Evolutionary conservation across 2,888 invertebrate species (phyloP).

Genomic region (Mimachlamys varia): DNA sequence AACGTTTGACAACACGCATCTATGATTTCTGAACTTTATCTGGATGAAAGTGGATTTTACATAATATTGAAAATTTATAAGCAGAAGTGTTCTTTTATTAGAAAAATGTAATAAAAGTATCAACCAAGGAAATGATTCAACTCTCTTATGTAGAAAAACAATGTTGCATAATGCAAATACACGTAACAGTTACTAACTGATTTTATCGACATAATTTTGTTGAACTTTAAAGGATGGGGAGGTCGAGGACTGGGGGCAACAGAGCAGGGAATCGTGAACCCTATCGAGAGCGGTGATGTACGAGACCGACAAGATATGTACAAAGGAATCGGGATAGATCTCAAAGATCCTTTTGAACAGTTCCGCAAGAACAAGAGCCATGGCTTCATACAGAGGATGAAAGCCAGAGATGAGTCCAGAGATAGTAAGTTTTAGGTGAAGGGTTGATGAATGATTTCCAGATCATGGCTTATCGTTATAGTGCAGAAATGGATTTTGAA

Average conservation of each 20-base stretch:
- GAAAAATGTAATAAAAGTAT: no score
- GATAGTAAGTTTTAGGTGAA: conserved; percentile 48
- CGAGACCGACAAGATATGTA: conserved; percentile 96
- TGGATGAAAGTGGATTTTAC: no score
- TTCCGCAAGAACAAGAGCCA: conserved; percentile 89
- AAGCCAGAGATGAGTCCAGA: conserved; percentile 72
- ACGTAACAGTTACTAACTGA: no score
- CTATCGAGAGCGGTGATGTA: conserved; percentile 93
- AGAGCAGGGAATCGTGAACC: conserved; percentile 97
- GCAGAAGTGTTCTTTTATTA: no score
- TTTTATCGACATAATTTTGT: not conserved
- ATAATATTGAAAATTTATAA: no score
- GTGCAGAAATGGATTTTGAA: no score
- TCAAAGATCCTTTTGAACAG: conserved; percentile 96
- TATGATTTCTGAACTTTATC: no score
- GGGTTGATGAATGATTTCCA: not conserved
- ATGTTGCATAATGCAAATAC: no score
- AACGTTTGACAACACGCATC: no score
- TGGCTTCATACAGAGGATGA: conserved; percentile 79
- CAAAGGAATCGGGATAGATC: conserved; percentile 95
- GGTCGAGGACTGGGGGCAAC: conserved; percentile 96
- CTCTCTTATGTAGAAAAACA: no score
- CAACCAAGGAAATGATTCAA: no score
- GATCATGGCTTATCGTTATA: not conserved
- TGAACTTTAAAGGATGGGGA: conserved; percentile 88